Evolutionary conservation across 1,140 invertebrate genomes (phyloP), one percentile per base, ranked within the genome.

Genomic region (Muscidifurax raptorellus): DNA sequence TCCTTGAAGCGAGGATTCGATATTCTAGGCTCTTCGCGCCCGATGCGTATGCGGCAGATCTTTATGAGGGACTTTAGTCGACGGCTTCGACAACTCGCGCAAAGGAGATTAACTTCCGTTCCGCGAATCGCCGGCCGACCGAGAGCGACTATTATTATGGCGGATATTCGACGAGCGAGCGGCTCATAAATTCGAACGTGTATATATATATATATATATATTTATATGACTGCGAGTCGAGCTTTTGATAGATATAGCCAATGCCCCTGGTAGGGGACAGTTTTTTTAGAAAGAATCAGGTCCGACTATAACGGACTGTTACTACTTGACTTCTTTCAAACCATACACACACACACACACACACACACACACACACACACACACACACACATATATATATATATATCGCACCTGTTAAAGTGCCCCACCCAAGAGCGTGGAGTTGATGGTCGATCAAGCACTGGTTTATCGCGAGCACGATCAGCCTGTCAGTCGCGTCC

Each of bases 101-200:
- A 72, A 72, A 72, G 27, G 40, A 47, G 74, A 76, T 76, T 76
- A 76, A 76, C 74, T 44, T 72, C 71, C 71, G 30, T 5, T 32
- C 32, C 30, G 30, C 71, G 71, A 72, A 72, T 76, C 74, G 25
- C 74, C 3, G 6, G 0, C 7, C 32, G 74, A 25, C 22, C 40
- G 18, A 12, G 72, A 72, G 36, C 13, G 52, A 59, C 52, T n/a
- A 18, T 59, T 59, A 59, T n/a, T 15, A 18, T 18, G 52, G 13
- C 4, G 22, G 52, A 59, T 59, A 59, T 59, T 59, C 52, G 52
- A 22, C 15, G 18, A 18, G 47, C 18, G 1, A 52, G 13, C 3
- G 52, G 52, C 52, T n/a, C 52, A n/a, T 59, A 47, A 76, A 76
- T 72, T 72, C 18, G 22, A 27, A n/a, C 27, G 40, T 4, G 71